phyloP scores from a whole-genome alignment of 1,140 invertebrate species.

The Parasteatoda tepidariorum region DNA sequence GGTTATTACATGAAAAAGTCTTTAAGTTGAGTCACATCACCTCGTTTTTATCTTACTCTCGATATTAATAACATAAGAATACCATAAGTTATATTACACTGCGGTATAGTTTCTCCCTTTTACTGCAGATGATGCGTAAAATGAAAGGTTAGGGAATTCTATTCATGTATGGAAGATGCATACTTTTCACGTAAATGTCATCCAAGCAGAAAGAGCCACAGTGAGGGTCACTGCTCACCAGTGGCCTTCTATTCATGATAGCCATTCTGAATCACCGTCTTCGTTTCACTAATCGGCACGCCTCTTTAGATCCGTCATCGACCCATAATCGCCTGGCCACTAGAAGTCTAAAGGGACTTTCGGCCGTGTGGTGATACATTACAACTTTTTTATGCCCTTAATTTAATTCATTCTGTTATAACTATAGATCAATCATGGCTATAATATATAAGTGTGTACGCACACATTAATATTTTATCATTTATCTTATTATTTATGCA shows the following conservation, averaged over 20 bases:
- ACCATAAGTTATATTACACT: neutral
- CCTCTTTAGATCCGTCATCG: neutral
- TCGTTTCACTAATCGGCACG: neutral
- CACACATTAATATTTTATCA: no score
- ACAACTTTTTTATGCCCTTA: no score
- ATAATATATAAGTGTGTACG: no score
- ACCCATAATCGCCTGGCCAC: neutral
- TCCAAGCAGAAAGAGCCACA: constrained; percentile 8
- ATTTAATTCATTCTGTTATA: no score
- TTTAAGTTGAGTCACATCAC: no score
- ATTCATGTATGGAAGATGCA: neutral
- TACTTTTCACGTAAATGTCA: constrained; percentile 13
- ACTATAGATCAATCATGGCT: no score
- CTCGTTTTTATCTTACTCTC: no score
- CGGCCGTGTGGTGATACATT: no score
- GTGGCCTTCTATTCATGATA: constrained; percentile 14
- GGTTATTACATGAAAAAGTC: no score
- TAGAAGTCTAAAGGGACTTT: neutral
- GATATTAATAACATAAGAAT: neutral
- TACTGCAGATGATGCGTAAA: constrained; percentile 26
- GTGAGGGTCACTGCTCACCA: constrained; percentile 13
- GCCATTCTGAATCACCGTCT: neutral
- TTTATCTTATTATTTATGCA: no score
- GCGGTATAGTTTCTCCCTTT: neutral
- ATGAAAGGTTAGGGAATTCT: constrained; percentile 28